Evolutionary conservation across 2,113 vertebrate genomes (phyloP), one percentile per base, ranked within the genome.

Genomic region (Octodon degus): DNA sequence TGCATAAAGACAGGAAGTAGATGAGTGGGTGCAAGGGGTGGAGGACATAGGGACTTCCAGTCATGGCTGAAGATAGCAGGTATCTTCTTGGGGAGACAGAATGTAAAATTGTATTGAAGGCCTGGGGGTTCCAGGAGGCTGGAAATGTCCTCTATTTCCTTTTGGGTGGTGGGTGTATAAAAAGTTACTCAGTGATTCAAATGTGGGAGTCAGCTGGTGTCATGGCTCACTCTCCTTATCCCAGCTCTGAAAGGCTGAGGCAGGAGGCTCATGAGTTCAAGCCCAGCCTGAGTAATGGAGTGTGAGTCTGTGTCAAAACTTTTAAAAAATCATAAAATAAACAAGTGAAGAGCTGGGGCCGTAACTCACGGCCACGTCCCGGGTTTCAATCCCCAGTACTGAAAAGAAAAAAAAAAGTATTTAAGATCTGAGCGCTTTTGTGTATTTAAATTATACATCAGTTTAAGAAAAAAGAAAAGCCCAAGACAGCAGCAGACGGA

Each of bases 31-130:
- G 25, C 34, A 58, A 20, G 24, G 50, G 7, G 84, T 32, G 4
- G 50, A 8, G 11, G 9, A 20, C 10, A 7, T 6, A 3, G 8
- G 27, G 30, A 6, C 32, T 16, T 7, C 2, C 11, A 43, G n/a
- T 5, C 10, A 16, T 37, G n/a, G 32, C 62, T 24, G 37, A 47
- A 63, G 53, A 43, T 14, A 25, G 13, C 40, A 10, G 13, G 14
- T 86, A 86, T 81, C 47, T 50, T 72, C n/a, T 16, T 3, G 58
- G 65, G 89, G 32, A 20, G 27, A 70, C 27, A 25, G 50, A 53
- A 55, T 6, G 1, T 24, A 0, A 3, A 63, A 68, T 67, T 5
- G 50, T 40, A 3, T 30, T 50, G 32, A 40, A 20, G 30, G 32
- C 11, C 0, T 3, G 40, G 8, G 27, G 34, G 22, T 25, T n/a